These are phyloP conservation scores for Tetragonula clypearis DNA, from an alignment of 1,140 invertebrate genomes.

Conservation along the genomic window DNA sequence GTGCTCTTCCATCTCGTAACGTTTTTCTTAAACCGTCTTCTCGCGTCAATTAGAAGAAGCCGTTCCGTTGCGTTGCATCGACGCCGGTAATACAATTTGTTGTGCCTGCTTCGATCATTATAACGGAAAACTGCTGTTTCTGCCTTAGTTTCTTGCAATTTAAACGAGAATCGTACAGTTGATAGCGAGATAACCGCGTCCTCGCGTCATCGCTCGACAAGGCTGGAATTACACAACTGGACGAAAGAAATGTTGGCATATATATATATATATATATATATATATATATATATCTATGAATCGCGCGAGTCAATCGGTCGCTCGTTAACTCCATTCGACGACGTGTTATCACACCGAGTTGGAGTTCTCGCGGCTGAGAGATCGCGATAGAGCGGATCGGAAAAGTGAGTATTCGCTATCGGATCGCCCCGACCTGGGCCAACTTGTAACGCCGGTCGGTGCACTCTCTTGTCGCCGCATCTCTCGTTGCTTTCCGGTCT, in stretches of 20 bases:
- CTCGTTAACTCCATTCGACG: constrained; percentile 27
- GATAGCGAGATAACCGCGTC: too few relatives aligned
- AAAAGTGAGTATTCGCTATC: constrained; percentile 40
- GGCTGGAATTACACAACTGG: neutral
- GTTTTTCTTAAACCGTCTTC: too few relatives aligned
- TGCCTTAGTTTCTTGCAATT: too few relatives aligned
- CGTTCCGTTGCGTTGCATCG: too few relatives aligned
- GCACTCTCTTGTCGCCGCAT: constrained; percentile 56
- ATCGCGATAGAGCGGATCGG: constrained; percentile 25
- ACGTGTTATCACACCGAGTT: constrained; percentile 20
- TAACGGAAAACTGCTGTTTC: too few relatives aligned
- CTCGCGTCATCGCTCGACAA: too few relatives aligned
- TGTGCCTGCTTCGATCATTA: too few relatives aligned
- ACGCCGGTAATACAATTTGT: too few relatives aligned
- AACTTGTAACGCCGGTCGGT: constrained; percentile 71
- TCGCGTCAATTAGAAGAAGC: too few relatives aligned
- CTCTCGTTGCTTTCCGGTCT: constrained; percentile 75
- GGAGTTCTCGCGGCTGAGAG: neutral
- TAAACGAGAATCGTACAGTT: too few relatives aligned
- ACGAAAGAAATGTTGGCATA: neutral
- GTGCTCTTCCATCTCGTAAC: too few relatives aligned
- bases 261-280: too few relatives aligned
- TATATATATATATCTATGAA: neutral
- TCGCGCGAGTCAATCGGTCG: neutral
- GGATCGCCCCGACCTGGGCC: constrained; percentile 71